Conservation (phyloP, 2,797 vertebrate species). For the Scleropages formosus region DNA sequence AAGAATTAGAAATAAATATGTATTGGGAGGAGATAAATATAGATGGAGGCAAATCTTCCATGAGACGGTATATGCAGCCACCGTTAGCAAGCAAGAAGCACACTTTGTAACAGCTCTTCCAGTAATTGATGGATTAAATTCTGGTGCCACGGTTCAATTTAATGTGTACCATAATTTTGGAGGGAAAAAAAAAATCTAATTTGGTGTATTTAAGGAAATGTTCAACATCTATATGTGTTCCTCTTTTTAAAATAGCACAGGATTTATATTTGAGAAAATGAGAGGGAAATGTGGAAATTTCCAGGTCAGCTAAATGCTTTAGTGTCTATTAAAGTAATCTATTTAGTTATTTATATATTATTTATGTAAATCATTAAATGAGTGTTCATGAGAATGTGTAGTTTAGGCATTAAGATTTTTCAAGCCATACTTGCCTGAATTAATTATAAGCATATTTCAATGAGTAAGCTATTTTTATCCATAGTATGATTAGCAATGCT, state of each 20-base stretch:
- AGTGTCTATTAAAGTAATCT: conserved; percentile 50
- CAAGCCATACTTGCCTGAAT: neutral
- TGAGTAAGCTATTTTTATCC: too few species aligned
- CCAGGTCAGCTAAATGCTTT: conserved; percentile 44
- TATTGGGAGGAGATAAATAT: conserved; percentile 78
- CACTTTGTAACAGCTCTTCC: conserved; percentile 72
- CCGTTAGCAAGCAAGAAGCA: conserved; percentile 69
- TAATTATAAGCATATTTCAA: too few species aligned
- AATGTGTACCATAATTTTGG: conserved; percentile 68
- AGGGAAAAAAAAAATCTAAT: conserved; percentile 53
- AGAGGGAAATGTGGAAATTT: conserved; percentile 28
- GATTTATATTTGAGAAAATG: conserved; percentile 36
- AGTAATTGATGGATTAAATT: conserved; percentile 81
- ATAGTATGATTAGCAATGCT: too few species aligned
- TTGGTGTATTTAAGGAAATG: conserved; percentile 63
- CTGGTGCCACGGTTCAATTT: conserved; percentile 67
- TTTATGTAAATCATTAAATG: conserved; percentile 55
- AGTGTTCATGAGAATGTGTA: conserved; percentile 33
- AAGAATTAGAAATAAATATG: conserved; percentile 83
- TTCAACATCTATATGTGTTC: conserved; percentile 53
- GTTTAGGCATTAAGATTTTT: conserved; percentile 35
- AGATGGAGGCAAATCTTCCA: conserved; percentile 72
- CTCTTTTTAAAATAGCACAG: conserved; percentile 50
- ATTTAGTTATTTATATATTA: conserved; percentile 6
- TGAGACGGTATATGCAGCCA: conserved; percentile 60